Evolutionary conservation across 2,888 invertebrate species (phyloP).

Genomic region (Lasiommata megera): DNA sequence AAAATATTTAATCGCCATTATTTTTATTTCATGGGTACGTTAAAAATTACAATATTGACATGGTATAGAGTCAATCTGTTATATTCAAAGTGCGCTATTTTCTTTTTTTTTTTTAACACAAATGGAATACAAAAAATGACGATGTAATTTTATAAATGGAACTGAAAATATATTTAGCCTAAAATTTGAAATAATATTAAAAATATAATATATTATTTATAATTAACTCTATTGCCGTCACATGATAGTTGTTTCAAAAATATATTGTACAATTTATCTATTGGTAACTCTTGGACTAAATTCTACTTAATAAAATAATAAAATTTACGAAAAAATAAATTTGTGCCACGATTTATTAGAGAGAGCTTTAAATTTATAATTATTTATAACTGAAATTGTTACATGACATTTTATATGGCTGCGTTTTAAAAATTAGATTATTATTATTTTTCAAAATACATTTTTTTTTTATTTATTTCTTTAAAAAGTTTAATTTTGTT

Average conservation of each 20-base stretch:
- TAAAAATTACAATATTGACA: neutral
- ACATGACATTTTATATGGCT: neutral
- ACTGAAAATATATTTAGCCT: neutral
- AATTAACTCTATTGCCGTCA: conserved; percentile 1
- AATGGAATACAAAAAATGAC: neutral
- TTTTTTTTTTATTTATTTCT: too few relatives aligned
- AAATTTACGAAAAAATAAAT: conserved; percentile 23
- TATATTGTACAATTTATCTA: conserved; percentile 60
- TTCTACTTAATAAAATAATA: conserved; percentile 45
- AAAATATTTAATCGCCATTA: neutral
- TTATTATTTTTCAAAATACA: too few relatives aligned
- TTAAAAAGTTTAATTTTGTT: too few relatives aligned
- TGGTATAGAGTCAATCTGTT: too few relatives aligned
- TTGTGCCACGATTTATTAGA: conserved; percentile 39
- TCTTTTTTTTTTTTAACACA: neutral
- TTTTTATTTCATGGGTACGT: neutral
- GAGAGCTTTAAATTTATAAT: conserved; percentile 26
- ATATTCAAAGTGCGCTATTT: neutral
- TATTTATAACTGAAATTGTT: neutral
- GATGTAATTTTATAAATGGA: neutral
- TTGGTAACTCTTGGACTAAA: conserved; percentile 69
- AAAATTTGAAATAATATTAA: neutral
- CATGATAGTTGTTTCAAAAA: conserved; percentile 29
- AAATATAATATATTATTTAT: neutral
- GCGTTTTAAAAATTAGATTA: too few relatives aligned